These are phyloP conservation scores for Girardia tigrina DNA, from an alignment of 2,888 invertebrate species.

Conservation along the genomic window DNA sequence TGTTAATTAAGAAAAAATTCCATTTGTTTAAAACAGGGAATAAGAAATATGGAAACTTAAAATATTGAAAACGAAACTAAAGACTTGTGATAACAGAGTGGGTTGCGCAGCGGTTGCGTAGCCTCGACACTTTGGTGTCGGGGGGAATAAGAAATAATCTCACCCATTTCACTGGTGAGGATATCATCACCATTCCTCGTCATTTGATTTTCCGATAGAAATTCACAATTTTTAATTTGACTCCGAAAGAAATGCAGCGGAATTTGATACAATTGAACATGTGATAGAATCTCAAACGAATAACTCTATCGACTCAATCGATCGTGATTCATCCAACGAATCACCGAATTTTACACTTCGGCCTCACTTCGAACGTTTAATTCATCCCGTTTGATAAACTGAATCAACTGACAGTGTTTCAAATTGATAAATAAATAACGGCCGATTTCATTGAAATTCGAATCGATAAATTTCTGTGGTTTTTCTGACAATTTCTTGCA, in stretches of 20 bases:
- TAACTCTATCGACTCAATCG: constrained; percentile 63
- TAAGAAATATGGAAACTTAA: too few species aligned
- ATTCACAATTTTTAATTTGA: constrained; percentile 75
- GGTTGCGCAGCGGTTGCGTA: too few species aligned
- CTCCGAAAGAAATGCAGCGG: constrained; percentile 77
- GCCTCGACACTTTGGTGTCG: too few species aligned
- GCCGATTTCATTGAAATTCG: constrained; percentile 56
- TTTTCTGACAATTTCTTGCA: constrained; percentile 62
- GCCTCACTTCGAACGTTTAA: constrained; percentile 77
- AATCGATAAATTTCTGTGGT: constrained; percentile 45
- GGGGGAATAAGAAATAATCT: too few species aligned
- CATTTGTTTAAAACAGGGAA: too few species aligned
- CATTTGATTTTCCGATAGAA: constrained; percentile 70
- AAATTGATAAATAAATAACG: constrained; percentile 77
- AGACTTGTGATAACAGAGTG: too few species aligned
- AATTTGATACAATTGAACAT: constrained; percentile 76
- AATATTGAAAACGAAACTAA: too few species aligned
- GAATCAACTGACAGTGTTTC: constrained; percentile 65
- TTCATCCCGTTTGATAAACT: constrained; percentile 72
- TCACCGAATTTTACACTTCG: constrained; percentile 65
- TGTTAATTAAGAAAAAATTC: too few species aligned
- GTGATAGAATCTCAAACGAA: constrained; percentile 72
- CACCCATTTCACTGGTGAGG: too few species aligned
- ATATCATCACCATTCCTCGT: too few species aligned
- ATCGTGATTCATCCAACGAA: constrained; percentile 73